These are phyloP conservation scores for Equus quagga DNA, from an alignment of 2,113 vertebrate genomes.

Conservation along the genomic window DNA sequence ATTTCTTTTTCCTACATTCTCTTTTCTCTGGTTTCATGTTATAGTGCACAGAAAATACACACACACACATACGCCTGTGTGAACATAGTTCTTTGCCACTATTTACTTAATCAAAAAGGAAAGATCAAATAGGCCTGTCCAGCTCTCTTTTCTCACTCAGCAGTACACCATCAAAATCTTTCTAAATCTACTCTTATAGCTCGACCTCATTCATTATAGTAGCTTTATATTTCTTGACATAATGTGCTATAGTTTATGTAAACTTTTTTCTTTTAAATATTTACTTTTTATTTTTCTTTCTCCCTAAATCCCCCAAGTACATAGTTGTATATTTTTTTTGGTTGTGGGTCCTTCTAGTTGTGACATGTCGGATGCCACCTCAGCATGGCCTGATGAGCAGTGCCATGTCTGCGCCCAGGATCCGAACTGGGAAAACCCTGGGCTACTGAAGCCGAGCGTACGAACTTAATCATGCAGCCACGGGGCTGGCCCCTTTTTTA, in stretches of 20 bases:
- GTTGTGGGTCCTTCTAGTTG: too few species aligned
- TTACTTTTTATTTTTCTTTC: too few species aligned
- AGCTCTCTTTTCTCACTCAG: neutral
- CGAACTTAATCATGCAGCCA: too few species aligned
- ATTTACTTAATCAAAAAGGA: conserved; percentile 11
- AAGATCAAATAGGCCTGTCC: neutral
- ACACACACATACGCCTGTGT: accelerated
- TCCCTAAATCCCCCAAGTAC: too few species aligned
- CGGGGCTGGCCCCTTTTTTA: neutral
- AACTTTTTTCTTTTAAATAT: neutral
- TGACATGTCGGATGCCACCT: too few species aligned
- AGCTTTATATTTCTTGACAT: neutral
- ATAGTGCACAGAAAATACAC: neutral
- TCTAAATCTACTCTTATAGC: neutral
- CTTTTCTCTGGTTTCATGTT: neutral
- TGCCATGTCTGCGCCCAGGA: too few species aligned
- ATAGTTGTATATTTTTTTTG: too few species aligned
- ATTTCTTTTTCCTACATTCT: neutral
- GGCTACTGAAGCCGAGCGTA: too few species aligned
- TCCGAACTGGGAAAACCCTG: too few species aligned
- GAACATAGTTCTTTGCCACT: neutral
- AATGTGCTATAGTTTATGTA: neutral
- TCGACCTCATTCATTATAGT: neutral
- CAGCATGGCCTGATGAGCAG: too few species aligned
- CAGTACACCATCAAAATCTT: neutral